Conservation (phyloP, 2,797 vertebrate species). For the Neosilurus mollespiculum region DNA sequence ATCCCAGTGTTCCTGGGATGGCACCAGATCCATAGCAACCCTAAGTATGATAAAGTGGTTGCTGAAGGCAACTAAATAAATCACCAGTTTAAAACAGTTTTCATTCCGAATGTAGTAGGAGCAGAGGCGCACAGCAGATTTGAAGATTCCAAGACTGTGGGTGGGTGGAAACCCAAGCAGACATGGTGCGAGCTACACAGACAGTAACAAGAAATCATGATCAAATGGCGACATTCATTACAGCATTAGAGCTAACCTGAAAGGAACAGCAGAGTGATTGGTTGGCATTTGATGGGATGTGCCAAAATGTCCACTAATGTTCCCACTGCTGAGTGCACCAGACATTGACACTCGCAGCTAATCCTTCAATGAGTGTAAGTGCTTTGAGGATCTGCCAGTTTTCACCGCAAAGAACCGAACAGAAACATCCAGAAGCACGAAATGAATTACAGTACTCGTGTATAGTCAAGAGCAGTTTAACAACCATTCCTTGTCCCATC, state of each 20-base stretch:
- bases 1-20: too few relatives aligned
- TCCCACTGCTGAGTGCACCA: constrained; percentile 42
- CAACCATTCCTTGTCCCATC: constrained; percentile 22
- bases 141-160: not conserved
- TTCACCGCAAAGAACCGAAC: constrained; percentile 42
- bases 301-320: constrained; percentile 52
- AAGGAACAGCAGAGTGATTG: not conserved
- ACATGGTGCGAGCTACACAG: not conserved
- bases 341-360: constrained; percentile 54
- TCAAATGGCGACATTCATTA: not conserved
- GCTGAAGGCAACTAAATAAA: not conserved
- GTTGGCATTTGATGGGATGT: not conserved
- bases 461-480: constrained; percentile 40
- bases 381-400: constrained; percentile 58
- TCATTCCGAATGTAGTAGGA: not conserved
- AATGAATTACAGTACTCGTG: constrained; percentile 34
- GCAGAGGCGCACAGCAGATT: not conserved
- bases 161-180: not conserved
- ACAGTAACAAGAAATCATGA: not conserved
- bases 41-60: not conserved
- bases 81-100: not conserved
- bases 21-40: not conserved
- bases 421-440: constrained; percentile 12
- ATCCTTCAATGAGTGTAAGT: constrained; percentile 51
- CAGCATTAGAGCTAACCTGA: not conserved